Base-by-base conservation (phyloP, 2,888 invertebrate genomes). In the Drosophila greeni region DNA sequence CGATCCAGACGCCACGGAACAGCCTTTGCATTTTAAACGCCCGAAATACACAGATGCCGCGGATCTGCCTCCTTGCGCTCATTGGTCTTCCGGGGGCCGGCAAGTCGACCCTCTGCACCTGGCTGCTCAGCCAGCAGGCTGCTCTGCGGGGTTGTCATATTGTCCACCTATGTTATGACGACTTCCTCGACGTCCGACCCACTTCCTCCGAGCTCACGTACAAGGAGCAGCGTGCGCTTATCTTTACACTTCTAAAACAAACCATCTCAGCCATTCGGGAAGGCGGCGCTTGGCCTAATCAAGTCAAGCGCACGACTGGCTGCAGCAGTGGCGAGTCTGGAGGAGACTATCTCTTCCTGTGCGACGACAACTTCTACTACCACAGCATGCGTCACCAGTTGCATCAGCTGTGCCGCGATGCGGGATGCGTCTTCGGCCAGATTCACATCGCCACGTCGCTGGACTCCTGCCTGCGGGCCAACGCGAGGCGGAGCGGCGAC, bases 311-410 rank as follows among this genome's bases (percentile, higher is more conserved):
- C 11, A 3, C n/a, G 4, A 57, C 66, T 8, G 33, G 12, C 3
- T 31, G n/a, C 23, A 8, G 12, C 36, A 23, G 9, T 11, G 58
- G 16, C 60, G 16, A 18, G 18, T 9, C 14, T 2, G 18, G n/a
- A 5, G 55, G 11, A 12, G 74, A 77, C 36, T 75, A 66, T 54
- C 5, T 87, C 1, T 75, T 88, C 11, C n/a, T 88, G 23, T 85
- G 86, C 55, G 89, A 88, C 72, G 89, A 88, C 60, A 88, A 88
- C 58, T 82, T 87, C 52, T 88, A 86, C 47, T 88, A 88, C 57
- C 73, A 75, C 51, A 87, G 88, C 24, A 88, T 88, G 88, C 85
- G 89, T 14, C 78, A 86, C 52, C 85, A 87, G 56, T 56, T 88
- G 1, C 84, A 84, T 37, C 86, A 88, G 69, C 36, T 87, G 11